Conservation (phyloP, 2,888 invertebrate species). For the Parnassius glacialis region DNA sequence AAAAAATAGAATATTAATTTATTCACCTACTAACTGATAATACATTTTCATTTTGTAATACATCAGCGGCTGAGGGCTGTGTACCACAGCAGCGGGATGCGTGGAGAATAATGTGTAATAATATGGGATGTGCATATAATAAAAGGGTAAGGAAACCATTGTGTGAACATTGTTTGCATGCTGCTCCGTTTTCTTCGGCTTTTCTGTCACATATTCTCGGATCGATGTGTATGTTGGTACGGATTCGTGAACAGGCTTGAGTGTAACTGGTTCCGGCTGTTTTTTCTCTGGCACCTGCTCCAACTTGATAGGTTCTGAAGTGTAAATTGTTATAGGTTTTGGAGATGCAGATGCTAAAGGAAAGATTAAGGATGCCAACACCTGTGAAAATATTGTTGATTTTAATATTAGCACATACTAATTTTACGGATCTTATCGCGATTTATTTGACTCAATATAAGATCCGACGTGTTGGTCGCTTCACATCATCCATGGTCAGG, state of each 20-base stretch:
- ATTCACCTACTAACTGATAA: conserved; percentile 19
- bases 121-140: conserved; percentile 10
- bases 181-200: conserved; percentile 10
- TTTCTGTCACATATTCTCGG: conserved; percentile 1
- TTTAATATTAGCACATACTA: background rate
- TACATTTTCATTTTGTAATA: conserved; percentile 18
- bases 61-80: conserved; percentile 4
- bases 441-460: no score
- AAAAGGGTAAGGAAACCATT: background rate
- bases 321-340: conserved; percentile 23
- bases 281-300: conserved; percentile 10
- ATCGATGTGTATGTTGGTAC: conserved; percentile 1
- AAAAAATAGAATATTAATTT: background rate
- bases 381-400: conserved; percentile 3
- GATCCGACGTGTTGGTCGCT: no score
- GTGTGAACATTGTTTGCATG: background rate
- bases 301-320: conserved; percentile 22
- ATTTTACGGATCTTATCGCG: no score
- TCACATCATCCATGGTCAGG: no score
- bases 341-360: background rate
- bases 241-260: background rate
- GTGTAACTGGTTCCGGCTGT: conserved; percentile 2
- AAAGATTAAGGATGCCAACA: background rate
- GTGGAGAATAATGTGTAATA: conserved; percentile 2
- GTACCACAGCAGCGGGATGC: background rate